Evolutionary conservation across 2,888 invertebrate genomes (phyloP), one percentile per base, ranked within the genome.

Genomic region (Cheiracanthium punctorium): DNA sequence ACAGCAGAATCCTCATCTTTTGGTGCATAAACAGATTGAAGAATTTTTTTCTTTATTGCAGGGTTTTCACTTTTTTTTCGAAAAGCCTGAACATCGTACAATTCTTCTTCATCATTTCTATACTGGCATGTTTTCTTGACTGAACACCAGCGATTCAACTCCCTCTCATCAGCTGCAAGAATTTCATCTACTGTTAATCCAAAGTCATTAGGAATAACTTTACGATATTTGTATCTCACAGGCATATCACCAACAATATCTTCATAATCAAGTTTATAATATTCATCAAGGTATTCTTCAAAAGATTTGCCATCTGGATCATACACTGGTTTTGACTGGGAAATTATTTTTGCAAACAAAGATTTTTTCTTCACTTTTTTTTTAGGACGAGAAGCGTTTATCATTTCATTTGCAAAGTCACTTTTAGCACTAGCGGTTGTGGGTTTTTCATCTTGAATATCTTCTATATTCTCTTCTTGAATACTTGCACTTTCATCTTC

Each of bases 141-240:
- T 0, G 98, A 96, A 89, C 96, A 97, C 99, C 99, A 99, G 90
- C 95, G 94, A 90, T 99, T 99, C 10, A 99, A 93, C 92, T 99
- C 98, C 89, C 94, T 95, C 91, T 99, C 99, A 90, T 97, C 96
- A 0, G 98, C 97, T 90, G 94, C 92, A 81, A 99, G 93, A 90
- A 99, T 97, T 96, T 99, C 99, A 90, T 97, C 97, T 69, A 95
- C 93, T 5, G 95, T 94, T 30, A 99, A 93, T 0, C 99, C 99
- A 92, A 96, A 99, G 92, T 95, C 95, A 91, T 98, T 98, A 0
- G 97, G 95, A 58, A 95, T 89, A 88, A 93, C 97, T 91, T 96
- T 94, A 33, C 97, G 93, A 91, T 99, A 99, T 91, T 97, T 97
- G 92, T 98, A 99, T 58, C 92, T 93, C 87, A 97, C 98, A 0